phyloP scores from a whole-genome alignment of 2,113 vertebrate species.

The Cnemophilus loriae region DNA sequence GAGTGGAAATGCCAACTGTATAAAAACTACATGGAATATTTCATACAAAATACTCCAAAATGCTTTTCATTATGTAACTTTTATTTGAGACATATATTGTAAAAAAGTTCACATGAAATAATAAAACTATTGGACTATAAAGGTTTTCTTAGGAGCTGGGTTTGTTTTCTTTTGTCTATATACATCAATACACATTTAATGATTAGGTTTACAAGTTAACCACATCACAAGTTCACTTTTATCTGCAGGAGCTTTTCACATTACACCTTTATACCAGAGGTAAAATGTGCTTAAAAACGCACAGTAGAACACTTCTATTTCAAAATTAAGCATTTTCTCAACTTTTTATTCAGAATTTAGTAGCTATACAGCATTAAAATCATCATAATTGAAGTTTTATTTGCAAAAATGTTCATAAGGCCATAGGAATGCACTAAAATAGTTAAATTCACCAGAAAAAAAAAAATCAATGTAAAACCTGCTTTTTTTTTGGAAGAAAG shows the following conservation, averaged over 20 bases:
- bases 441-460: conserved; percentile 53
- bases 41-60: conserved; percentile 53
- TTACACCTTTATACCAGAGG: conserved; percentile 52
- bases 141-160: neutral
- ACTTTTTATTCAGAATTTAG: conserved; percentile 58
- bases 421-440: conserved; percentile 68
- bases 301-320: conserved; percentile 55
- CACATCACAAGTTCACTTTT: conserved; percentile 65
- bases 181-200: conserved; percentile 76
- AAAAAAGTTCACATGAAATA: conserved; percentile 80
- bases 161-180: conserved; percentile 54
- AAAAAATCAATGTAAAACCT: conserved; percentile 24
- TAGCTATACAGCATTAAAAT: conserved; percentile 63
- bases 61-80: conserved; percentile 73
- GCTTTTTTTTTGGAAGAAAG: conserved; percentile 42
- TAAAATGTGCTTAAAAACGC: conserved; percentile 65
- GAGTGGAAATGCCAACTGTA: neutral
- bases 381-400: conserved; percentile 52
- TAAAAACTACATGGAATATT: neutral
- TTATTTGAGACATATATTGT: conserved; percentile 82
- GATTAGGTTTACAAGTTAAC: conserved; percentile 69
- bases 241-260: conserved; percentile 66
- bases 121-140: conserved; percentile 61
- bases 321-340: conserved; percentile 55
- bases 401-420: conserved; percentile 66